These are phyloP conservation scores for Eupsilia transversa DNA, from an alignment of 2,888 invertebrate species.

Conservation along the genomic window DNA sequence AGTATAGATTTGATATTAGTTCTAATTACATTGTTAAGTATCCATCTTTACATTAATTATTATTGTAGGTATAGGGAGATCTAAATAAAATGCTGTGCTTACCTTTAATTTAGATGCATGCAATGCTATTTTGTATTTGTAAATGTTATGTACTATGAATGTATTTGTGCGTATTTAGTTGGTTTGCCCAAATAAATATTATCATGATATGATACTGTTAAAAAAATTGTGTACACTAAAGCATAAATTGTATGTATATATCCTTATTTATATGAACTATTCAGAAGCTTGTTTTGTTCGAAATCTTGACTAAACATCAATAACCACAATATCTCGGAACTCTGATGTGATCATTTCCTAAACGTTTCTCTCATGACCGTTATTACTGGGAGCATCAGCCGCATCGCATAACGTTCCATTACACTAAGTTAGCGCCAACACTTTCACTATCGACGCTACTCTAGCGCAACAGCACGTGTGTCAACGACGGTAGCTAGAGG, in stretches of 20 bases:
- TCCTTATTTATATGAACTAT: background rate
- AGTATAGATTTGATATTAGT: no score
- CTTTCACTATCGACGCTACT: constrained; percentile 80
- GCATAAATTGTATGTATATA: background rate
- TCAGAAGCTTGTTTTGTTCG: background rate
- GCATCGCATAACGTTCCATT: constrained; percentile 55
- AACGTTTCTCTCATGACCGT: constrained; percentile 67
- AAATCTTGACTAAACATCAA: background rate
- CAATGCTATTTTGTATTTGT: no score
- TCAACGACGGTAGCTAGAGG: constrained; percentile 25
- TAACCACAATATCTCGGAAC: background rate
- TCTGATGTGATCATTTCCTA: constrained; percentile 41
- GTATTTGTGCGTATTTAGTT: no score
- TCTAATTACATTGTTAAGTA: no score
- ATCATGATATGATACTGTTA: no score
- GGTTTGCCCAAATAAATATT: no score
- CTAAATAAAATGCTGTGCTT: no score
- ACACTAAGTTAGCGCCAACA: constrained; percentile 55
- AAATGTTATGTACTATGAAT: no score
- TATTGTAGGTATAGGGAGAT: no score
- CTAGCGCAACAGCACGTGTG: constrained; percentile 69
- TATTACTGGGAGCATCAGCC: constrained; percentile 57
- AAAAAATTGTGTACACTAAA: background rate
- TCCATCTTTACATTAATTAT: no score
- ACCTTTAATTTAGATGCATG: no score